Evolutionary conservation across 2,113 vertebrate genomes (phyloP), one percentile per base, ranked within the genome.

Genomic region (Lampris megalopsis): DNA sequence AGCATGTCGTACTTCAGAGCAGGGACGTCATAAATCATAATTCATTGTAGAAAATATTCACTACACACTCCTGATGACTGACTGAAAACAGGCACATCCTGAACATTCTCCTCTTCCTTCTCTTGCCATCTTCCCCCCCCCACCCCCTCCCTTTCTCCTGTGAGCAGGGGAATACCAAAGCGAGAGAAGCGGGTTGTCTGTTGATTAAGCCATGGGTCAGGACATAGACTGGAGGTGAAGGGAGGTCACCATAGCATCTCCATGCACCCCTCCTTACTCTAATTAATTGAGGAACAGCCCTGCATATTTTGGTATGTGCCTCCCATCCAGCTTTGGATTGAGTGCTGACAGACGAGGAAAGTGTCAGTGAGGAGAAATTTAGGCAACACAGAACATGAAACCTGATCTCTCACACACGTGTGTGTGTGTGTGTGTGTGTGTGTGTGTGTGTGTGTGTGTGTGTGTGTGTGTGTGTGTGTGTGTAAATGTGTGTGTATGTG

Each of bases 381-480:
- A 89, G 72, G 77, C 90, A 91, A 93, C 84, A 86, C 73, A 86
- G 91, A 86, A 83, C 80, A 91, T 48, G 88, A 95, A 94, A 93
- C 77, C 73, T 8, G 82, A 92, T 80, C 82, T 24, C 64, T 52
- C 69, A 58, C 81, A 82, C 73, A 86, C 81, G 75, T 80, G 73
- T 85, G 63, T 24, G 6, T 1, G n/a, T 43, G 61, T 40, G 63
- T 36, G 45, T 49, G 9, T n/a, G 1, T 54, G 52, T 57, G 52
- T 57, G 61, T 67, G 59, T 56, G 63, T 9, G 10, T 69, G 53
- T 57, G 68, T 56, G 11, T 41, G 45, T 52, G 60, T 41, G 37
- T n/a, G 59, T 68, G 60, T 69, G 65, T 68, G 62, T 48, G 47
- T 37, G 59, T 10, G 49, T 47, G 42, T 45, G 57, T 8, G 53